Base-by-base conservation (phyloP, 2,888 invertebrate species). In the Nyleta sp. region DNA sequence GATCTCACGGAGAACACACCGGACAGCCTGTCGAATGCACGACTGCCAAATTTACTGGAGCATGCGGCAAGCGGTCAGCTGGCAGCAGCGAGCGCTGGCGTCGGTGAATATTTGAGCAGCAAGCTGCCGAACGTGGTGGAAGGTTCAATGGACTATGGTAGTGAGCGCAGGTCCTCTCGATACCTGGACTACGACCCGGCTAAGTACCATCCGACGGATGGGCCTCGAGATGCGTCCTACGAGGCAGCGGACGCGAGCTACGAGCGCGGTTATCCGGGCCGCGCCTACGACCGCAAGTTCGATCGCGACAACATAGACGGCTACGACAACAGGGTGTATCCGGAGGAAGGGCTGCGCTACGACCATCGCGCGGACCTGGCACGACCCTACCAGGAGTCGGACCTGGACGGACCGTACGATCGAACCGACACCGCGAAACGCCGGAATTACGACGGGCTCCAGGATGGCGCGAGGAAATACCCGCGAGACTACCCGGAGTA, bases 101-200 rank as follows among this genome's bases (percentile, higher is more conserved):
- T 62, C 31, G 89, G 90, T 60, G 90, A 90, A 82, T 88, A 88
- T 86, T 89, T 91, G 85, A 91, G 88, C 83, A 87, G 90, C 82
- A 91, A 90, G 85, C 83, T 91, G 84, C 90, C 90, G 42, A 91
- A 91, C 90, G 87, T 90, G 35, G 90, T 91, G 75, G 90, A 91
- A 84, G 91, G 90, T 87, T 91, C 90, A 87, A 91, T 91, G 90
- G 90, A 91, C 90, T 91, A 90, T 91, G 90, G 90, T 87, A 88
- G 81, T 81, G 91, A 91, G 83, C 88, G 89, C 46, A 88, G 90
- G 85, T 90, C 91, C 80, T 90, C 90, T 85, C 88, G 89, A 83
- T 90, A 90, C 85, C 85, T 90, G 85, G 88, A 89, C 74, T 88
- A 88, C 82, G 90, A 89, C 55, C 64, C 85, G 28, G 82, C 85